Evolutionary conservation across 2,113 vertebrate species (phyloP).

Genomic region (Tichodroma muraria): DNA sequence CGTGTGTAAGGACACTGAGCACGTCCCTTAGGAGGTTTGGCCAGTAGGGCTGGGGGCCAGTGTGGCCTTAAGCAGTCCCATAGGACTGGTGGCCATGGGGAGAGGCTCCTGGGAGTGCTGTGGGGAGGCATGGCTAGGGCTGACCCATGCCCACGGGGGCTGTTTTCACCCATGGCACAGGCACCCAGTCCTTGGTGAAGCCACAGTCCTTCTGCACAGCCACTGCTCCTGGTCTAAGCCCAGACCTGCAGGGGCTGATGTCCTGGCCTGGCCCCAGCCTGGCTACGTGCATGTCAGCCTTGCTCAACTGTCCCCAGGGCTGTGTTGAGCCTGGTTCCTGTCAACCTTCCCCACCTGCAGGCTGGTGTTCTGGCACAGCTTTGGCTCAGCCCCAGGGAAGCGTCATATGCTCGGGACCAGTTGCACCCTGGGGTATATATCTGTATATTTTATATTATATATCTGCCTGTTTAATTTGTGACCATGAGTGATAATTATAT

Average conservation of each 20-base stretch:
- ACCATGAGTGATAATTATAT: not conserved
- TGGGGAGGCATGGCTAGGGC: not conserved
- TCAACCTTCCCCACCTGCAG: not conserved
- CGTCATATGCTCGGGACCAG: rapidly evolving
- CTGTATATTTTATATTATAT: no score
- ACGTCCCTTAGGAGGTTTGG: not conserved
- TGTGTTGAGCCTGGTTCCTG: not conserved
- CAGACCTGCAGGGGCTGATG: not conserved
- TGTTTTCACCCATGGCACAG: not conserved
- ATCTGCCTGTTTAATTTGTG: not conserved
- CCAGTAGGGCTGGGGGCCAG: no score
- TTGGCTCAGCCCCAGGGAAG: not conserved
- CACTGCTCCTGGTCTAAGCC: not conserved
- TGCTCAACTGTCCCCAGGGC: not conserved
- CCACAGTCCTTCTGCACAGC: not conserved
- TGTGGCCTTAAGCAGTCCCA: not conserved
- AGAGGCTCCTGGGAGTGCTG: not conserved
- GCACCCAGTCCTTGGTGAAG: not conserved
- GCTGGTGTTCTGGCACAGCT: not conserved
- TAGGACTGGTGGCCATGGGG: not conserved
- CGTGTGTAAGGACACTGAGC: not conserved
- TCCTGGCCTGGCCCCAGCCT: not conserved
- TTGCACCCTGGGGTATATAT: not conserved
- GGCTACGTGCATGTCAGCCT: no score
- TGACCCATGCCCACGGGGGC: not conserved